Evolutionary conservation across 2,888 invertebrate genomes (phyloP), one percentile per base, ranked within the genome.

Genomic region (Lasioglossum figueresi): DNA sequence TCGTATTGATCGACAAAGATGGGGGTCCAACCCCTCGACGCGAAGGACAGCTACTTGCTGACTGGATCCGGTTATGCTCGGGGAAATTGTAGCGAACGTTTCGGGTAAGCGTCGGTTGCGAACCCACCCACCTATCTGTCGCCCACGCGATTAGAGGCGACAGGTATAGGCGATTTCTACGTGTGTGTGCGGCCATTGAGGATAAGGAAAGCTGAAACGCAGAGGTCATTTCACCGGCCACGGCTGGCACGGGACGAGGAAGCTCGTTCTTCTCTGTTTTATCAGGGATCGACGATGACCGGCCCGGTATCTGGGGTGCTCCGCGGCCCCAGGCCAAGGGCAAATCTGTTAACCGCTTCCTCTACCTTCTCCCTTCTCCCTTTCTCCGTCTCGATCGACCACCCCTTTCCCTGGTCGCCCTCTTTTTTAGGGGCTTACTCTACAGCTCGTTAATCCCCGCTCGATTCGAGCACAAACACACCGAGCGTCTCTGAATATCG

Each of bases 1-100:
- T 90, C 73, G 92, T 94, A 94, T 94, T 93, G 94, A 94, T 94
- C 93, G 91, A 88, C 88, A 88, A 91, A 92, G 91, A 92, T 92
- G 91, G 92, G 75, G 92, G 83, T 85, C 92, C 91, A 92, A 90
- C 90, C 89, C 91, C 91, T 88, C 88, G 88, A 89, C 83, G 85
- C 91, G 91, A 90, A 91, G 91, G 89, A 92, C 91, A 88, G 88
- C 87, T 87, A 89, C 92, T 91, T 88, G 92, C 89, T 91, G 93
- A 89, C 88, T 88, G 88, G 88, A 90, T 88, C 89, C 89, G 84
- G 84, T 88, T 89, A 82, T 83, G 82, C 74, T 81, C 80, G 45
- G 59, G 52, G 76, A 80, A 82, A 85, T 83, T 84, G 82, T 70
- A 48, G 80, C 56, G 48, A 88, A 80, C 79, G 68, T 82, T 83